Base-by-base conservation (phyloP, 1,140 invertebrate genomes). In the Drosophila busckii region DNA sequence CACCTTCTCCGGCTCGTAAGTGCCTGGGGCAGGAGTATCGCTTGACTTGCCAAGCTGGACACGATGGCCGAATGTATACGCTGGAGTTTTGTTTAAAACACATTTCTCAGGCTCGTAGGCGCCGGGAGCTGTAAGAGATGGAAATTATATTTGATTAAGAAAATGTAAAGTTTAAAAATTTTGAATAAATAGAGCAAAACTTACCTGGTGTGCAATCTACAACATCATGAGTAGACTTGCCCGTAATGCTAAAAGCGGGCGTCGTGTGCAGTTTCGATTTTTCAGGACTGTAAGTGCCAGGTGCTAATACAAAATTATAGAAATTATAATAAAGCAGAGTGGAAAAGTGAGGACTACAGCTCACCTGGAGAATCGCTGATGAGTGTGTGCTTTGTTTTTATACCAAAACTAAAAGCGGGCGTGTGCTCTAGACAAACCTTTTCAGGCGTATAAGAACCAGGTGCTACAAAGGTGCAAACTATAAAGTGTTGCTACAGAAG, bases 101-200 rank as follows among this genome's bases (percentile, higher is more conserved):
- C 91, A 91, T 80, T 93, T 93, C 68, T 96, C 94, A 3, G 94
- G 94, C 89, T 93, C 90, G 89, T 97, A 91, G 86, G 92, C 89
- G 78, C 95, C 89, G 66, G 95, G 90, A 61, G 93, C 92, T 22
- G 96, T 7, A 75, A 75, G 2, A 38, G 34, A 61, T 1, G 37
- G 25, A 37, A 13, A 19, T 9, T 17, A 0, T 2, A 26, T 40
- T 38, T 17, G n/a, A 15, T 16, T 8, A 16, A 2, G 7, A 4
- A 3, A 5, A n/a, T 3, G 3, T 6, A 4, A 4, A 16, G 19
- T 15, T 8, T 5, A 1, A 32, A 26, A 2, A 23, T 28, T 40
- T 28, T 12, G 3, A 9, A 9, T 17, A n/a, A n/a, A n/a, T 38
- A 3, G 7, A 5, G 17, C 12, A 87, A 71, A 90, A 45, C 69